Evolutionary conservation across 23 tunicate genomes (phyloP), one percentile per base, ranked within the genome.

Genomic region (Pegea sp.): DNA sequence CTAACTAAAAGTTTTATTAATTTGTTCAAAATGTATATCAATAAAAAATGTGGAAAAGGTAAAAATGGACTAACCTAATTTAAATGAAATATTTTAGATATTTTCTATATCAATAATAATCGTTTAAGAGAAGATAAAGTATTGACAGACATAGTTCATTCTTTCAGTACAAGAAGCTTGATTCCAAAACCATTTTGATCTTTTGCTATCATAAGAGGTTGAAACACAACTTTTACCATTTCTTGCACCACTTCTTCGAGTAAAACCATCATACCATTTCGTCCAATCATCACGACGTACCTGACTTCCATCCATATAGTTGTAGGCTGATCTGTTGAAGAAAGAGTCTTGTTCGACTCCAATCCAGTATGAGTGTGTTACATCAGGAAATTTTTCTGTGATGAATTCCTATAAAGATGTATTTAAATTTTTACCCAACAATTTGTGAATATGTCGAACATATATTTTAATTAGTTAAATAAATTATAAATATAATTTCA

Each of bases 331-430:
- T 21, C 25, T 21, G 18, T 33, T 48, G n/a, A n/a, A n/a, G n/a
- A n/a, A n/a, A n/a, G n/a, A n/a, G n/a, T 48, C 60, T 22, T 72
- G 71, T 24, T 78, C 69, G 61, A 78, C 55, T 21, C 92, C 92
- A 3, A 78, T 64, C 92, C 92, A 78, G 44, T 64, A 78, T 28
- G 76, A 52, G 22, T 59, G 43, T 1, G 22, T 0, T 2, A 48
- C 72, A 31, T 64, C 31, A 7, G 61, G 55, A 26, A 80, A 50
- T 48, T 80, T 80, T 25, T 59, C 23, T 1, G 75, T 22, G 24
- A 80, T 53, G 55, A 80, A 80, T 24, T 80, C 57, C 90, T 77
- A 25, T 24, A 43, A 34, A 59, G 23, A 28, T 1, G 18, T 4
- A n/a, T n/a, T n/a, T n/a, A n/a, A n/a, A n/a, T n/a, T n/a, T n/a